phyloP scores from a whole-genome alignment of 2,888 invertebrate genomes.

The Uropetala carovei region DNA sequence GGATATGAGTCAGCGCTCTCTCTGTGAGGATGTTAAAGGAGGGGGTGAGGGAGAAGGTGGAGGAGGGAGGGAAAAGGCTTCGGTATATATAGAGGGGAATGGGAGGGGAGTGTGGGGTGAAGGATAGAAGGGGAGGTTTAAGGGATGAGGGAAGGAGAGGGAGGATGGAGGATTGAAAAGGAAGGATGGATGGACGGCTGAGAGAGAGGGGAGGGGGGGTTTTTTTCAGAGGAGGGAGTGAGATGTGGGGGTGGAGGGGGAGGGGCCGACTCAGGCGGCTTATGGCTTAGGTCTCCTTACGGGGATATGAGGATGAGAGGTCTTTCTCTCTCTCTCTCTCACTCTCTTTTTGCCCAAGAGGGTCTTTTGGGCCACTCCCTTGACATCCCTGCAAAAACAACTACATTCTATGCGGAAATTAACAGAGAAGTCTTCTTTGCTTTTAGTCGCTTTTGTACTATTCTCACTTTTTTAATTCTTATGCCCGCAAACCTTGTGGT shows the following conservation, averaged over 20 bases:
- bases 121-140: neutral
- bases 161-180: neutral
- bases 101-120: neutral
- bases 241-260: neutral
- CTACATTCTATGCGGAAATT: slow-evolving; percentile 19
- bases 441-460: neutral
- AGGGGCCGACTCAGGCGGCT: neutral
- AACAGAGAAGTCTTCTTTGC: slow-evolving; percentile 2
- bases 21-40: neutral
- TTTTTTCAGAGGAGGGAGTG: neutral
- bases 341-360: slow-evolving; percentile 27
- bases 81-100: neutral
- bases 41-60: neutral
- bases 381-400: slow-evolving; percentile 25
- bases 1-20: neutral
- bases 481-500: neutral
- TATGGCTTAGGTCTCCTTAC: slow-evolving; percentile 30
- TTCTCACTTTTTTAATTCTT: neutral
- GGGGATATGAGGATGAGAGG: neutral
- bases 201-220: slow-evolving; percentile 10
- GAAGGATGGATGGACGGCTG: neutral
- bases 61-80: too few species aligned
- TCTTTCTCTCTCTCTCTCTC: neutral
- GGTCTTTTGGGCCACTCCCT: slow-evolving; percentile 20
- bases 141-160: neutral